Conservation (phyloP, 2,888 invertebrate species). For the Sisyra nigra region DNA sequence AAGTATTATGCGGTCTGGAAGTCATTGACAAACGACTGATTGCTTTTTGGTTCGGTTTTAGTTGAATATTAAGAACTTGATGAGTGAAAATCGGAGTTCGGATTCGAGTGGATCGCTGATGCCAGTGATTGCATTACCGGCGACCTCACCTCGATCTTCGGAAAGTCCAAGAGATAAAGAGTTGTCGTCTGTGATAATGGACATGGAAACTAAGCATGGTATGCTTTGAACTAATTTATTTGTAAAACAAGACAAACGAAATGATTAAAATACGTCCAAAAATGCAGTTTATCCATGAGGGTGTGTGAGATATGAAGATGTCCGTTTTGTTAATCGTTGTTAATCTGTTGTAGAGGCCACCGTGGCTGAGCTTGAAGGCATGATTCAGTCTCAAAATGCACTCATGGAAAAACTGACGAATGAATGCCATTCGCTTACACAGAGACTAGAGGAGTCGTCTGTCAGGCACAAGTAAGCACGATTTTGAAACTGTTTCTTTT, state of each 20-base stretch:
- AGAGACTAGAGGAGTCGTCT: constrained; percentile 78
- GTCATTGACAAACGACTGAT: too few relatives aligned
- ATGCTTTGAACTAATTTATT: constrained; percentile 16
- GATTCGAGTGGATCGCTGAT: neutral
- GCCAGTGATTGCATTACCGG: constrained; percentile 15
- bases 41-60: constrained; percentile 3
- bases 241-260: neutral
- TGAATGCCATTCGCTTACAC: constrained; percentile 77
- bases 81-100: neutral
- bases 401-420: constrained; percentile 83
- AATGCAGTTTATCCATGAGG: constrained; percentile 34
- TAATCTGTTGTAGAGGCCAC: constrained; percentile 65
- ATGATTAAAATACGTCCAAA: neutral
- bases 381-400: constrained; percentile 82
- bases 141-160: constrained; percentile 17
- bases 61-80: neutral
- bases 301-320: constrained; percentile 8
- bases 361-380: constrained; percentile 76
- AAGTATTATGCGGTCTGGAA: constrained; percentile 32
- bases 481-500: neutral
- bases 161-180: constrained; percentile 40
- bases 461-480: constrained; percentile 73
- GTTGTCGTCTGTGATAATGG: constrained; percentile 53
- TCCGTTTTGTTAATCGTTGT: constrained; percentile 1
- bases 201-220: constrained; percentile 77